Evolutionary conservation across 2,888 invertebrate genomes (phyloP), one percentile per base, ranked within the genome.

Genomic region (Ochlodes sylvanus): DNA sequence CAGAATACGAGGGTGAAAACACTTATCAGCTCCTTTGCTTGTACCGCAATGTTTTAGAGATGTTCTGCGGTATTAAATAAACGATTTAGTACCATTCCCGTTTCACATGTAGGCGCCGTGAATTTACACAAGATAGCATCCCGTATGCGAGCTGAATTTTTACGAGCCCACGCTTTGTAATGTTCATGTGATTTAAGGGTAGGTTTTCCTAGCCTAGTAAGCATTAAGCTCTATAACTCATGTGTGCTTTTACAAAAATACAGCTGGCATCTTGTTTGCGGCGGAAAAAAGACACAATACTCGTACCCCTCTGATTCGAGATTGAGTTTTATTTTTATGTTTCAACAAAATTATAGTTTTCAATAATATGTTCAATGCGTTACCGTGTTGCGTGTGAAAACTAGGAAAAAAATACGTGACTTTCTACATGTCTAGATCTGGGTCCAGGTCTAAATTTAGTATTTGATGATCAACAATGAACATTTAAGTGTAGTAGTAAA

Each of bases 51-150:
- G 50, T 50, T 50, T 50, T 17, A 52, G 21, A 27, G 15, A 21
- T 27, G 21, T 52, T 52, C 52, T 14, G 14, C 21, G 21, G 52
- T 52, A 52, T 52, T 52, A 52, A 52, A 52, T 52, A 52, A 52
- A 27, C 52, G 52, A 52, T 52, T 52, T 52, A 52, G 52, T 27
- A 27, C 50, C 50, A 38, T 38, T 38, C 19, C 50, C 10, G 5
- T 52, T 27, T 19, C 19, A 17, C 52, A 27, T 52, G 52, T 52
- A 27, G 50, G 27, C 52, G 52, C 21, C 52, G 52, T 52, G 21
- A 50, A 52, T 52, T 52, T 52, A 52, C 52, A 52, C 50, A 17
- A 52, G 52, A 52, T 27, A 52, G 21, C 52, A 27, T 52, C 52
- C 14, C 27, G 52, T 27, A 14, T 52, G 52, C 21, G 52, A 52